phyloP scores from a whole-genome alignment of 2,113 vertebrate species.

The Tauraco erythrolophus region DNA sequence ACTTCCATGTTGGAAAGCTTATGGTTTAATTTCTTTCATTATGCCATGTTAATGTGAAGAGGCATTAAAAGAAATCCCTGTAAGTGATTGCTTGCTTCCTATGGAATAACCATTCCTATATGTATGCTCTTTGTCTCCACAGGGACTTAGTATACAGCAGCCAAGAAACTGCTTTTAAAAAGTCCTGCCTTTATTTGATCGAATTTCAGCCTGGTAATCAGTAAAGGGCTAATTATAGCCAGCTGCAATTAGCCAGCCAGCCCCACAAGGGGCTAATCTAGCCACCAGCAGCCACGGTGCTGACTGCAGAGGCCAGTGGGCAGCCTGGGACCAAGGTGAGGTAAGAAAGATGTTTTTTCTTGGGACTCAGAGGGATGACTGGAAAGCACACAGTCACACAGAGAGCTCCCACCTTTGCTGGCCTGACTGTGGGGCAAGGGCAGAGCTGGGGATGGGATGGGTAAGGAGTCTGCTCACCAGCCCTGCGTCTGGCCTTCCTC shows the following conservation, averaged over 20 bases:
- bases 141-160: background rate
- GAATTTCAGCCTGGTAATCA: background rate
- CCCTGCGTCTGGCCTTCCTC: background rate
- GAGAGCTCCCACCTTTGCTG: background rate
- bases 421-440: accelerated
- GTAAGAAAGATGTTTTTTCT: background rate
- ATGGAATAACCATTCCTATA: background rate
- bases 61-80: background rate
- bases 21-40: background rate
- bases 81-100: background rate
- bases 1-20: background rate
- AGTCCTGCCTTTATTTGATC: background rate
- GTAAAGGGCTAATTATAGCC: background rate
- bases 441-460: background rate
- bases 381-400: background rate
- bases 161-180: background rate
- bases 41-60: background rate
- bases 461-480: background rate
- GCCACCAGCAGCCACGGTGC: background rate
- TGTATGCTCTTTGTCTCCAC: background rate
- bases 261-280: background rate
- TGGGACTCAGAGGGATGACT: background rate
- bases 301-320: accelerated
- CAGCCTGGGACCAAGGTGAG: background rate
- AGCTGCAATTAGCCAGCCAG: background rate